These are phyloP conservation scores for Euspilapteryx auroguttella DNA, from an alignment of 2,888 invertebrate genomes.

Conservation along the genomic window DNA sequence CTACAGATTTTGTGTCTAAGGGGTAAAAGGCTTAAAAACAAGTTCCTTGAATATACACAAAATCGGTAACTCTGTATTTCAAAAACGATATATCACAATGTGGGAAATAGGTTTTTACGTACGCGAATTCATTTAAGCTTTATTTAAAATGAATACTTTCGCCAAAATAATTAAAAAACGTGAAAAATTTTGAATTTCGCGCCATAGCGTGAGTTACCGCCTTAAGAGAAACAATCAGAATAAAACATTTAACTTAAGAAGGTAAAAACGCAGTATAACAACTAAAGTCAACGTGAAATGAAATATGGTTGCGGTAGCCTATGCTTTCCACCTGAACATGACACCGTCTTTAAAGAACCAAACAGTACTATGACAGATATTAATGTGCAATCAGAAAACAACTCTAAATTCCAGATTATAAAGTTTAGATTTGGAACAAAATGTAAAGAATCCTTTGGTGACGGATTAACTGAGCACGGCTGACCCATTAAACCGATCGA, in stretches of 20 bases:
- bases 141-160: no score
- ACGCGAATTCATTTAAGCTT: no score
- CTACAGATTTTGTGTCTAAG: no score
- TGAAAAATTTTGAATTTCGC: not conserved
- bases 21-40: no score
- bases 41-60: no score
- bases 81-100: no score
- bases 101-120: no score
- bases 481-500: slow-evolving; percentile 61
- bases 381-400: no score
- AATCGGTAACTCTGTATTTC: no score
- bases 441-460: slow-evolving; percentile 29
- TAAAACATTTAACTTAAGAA: slow-evolving; percentile 18
- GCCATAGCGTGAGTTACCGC: not conserved
- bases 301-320: slow-evolving; percentile 54
- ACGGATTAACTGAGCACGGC: slow-evolving; percentile 51
- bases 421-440: not conserved
- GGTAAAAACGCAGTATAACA: slow-evolving; percentile 31
- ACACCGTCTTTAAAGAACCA: slow-evolving; percentile 26
- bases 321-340: slow-evolving; percentile 59
- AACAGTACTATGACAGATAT: slow-evolving; percentile 32
- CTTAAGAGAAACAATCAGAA: not conserved
- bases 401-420: slow-evolving; percentile 9
- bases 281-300: slow-evolving; percentile 42
- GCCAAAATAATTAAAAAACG: no score